These are phyloP conservation scores for Abramis brama DNA, from an alignment of 2,113 vertebrate species.

Conservation along the genomic window DNA sequence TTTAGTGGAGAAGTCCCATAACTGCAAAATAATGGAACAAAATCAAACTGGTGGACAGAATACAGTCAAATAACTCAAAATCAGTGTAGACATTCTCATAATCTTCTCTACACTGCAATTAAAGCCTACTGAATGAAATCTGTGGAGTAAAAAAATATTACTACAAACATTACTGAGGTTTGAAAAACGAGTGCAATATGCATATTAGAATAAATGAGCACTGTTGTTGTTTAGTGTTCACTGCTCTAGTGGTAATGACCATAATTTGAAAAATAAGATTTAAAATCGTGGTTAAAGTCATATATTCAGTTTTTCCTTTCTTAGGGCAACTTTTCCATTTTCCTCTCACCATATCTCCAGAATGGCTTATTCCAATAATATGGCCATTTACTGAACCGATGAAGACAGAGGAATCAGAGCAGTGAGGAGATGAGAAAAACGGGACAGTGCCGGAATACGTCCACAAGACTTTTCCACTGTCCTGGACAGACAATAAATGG, in stretches of 20 bases:
- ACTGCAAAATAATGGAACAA: conserved; percentile 67
- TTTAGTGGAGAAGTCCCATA: conserved; percentile 83
- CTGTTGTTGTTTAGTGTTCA: neutral
- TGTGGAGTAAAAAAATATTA: neutral
- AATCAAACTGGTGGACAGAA: neutral
- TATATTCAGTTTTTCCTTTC: neutral
- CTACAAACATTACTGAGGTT: neutral
- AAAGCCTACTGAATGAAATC: neutral
- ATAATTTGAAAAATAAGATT: neutral
- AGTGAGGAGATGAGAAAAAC: conserved; percentile 90
- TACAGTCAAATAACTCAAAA: neutral
- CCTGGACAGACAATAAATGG: conserved; percentile 68
- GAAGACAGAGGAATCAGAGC: conserved; percentile 70
- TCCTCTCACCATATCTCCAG: conserved; percentile 83
- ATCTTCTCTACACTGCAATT: neutral
- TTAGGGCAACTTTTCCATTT: neutral
- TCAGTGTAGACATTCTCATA: neutral
- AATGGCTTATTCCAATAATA: conserved; percentile 81
- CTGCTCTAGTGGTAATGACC: neutral
- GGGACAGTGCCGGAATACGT: conserved; percentile 77
- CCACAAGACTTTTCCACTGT: conserved; percentile 82
- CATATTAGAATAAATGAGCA: neutral
- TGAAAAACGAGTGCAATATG: neutral
- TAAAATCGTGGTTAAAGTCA: neutral
- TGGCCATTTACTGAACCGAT: conserved; percentile 91